Conservation (phyloP, 1,140 invertebrate species). For the Ooceraea biroi region DNA sequence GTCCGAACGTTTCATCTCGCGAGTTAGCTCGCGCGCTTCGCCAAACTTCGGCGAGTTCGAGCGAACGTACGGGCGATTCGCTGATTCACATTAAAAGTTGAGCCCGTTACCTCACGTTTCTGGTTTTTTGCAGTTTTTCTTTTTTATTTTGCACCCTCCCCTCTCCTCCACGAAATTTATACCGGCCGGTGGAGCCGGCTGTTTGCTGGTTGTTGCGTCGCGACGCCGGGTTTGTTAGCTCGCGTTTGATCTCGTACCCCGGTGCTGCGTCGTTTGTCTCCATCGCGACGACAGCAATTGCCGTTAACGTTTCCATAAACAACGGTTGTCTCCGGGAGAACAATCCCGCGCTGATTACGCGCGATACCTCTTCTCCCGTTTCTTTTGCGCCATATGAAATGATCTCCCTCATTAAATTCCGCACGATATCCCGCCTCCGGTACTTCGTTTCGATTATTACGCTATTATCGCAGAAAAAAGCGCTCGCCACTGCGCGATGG, state of each 20-base stretch:
- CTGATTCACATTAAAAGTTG: conserved; percentile 59
- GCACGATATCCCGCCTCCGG: conserved; percentile 11
- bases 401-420: conserved; percentile 51
- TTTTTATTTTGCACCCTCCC: too few species aligned
- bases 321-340: conserved; percentile 12
- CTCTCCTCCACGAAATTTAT: conserved; percentile 29
- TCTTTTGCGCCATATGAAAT: conserved; percentile 31
- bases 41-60: conserved; percentile 35
- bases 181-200: not conserved
- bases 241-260: not conserved
- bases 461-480: conserved; percentile 52
- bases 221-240: not conserved
- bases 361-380: not conserved
- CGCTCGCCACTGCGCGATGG: not conserved
- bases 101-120: not conserved
- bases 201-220: not conserved
- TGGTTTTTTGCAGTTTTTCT: conserved; percentile 4
- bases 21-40: conserved; percentile 46
- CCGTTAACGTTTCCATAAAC: conserved; percentile 49
- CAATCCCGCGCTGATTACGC: conserved; percentile 10
- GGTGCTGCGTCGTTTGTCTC: not conserved
- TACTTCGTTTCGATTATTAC: conserved; percentile 55
- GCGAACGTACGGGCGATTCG: conserved; percentile 34
- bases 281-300: conserved; percentile 25
- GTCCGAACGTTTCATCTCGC: conserved; percentile 35